Evolutionary conservation across 1,140 invertebrate species (phyloP), one percentile per base, ranked within the genome.

Genomic region (Drosophila sturtevanti): DNA sequence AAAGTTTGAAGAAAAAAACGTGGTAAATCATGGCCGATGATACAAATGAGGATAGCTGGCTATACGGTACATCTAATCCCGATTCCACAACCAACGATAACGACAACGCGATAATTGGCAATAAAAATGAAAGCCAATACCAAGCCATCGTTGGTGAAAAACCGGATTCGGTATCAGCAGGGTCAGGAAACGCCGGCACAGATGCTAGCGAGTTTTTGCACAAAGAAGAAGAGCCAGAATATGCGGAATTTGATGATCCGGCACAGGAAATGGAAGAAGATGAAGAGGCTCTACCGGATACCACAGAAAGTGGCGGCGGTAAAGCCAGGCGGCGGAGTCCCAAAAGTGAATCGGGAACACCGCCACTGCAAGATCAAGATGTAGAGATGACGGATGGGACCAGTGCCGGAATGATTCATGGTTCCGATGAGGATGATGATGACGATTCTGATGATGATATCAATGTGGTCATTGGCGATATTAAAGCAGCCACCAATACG

Each of bases 391-490:
- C n/a, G 0, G 82, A 87, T 62, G 81, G 63, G 87, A 92, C 72
- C 9, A 92, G 52, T 38, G 12, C 9, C 11, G 11, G 4, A 18
- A 4, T 60, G 72, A 18, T 24, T 38, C 5, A 62, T 0, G 82
- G 84, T 0, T 80, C 84, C 5, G 92, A 81, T 92, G 82, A 87
- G 91, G 71, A 89, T 5, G 92, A 92, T 0, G 93, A 93, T 48
- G 93, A 93, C 51, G 96, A 97, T 75, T 96, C 96, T 72, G 96
- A 95, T 68, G 96, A 97, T 91, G 95, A 97, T 84, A 95, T 97
- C 1, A 96, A 97, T 92, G 96, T 97, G 60, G 95, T 96, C 0
- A 97, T 97, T 80, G 96, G 96, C 0, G 96, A 97, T 87, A 96
- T 97, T 35, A 97, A 97, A 90, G 94, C 95, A 0, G 95, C 93